These are phyloP conservation scores for Ennomos quercinarius DNA, from an alignment of 2,888 invertebrate species.

Conservation along the genomic window DNA sequence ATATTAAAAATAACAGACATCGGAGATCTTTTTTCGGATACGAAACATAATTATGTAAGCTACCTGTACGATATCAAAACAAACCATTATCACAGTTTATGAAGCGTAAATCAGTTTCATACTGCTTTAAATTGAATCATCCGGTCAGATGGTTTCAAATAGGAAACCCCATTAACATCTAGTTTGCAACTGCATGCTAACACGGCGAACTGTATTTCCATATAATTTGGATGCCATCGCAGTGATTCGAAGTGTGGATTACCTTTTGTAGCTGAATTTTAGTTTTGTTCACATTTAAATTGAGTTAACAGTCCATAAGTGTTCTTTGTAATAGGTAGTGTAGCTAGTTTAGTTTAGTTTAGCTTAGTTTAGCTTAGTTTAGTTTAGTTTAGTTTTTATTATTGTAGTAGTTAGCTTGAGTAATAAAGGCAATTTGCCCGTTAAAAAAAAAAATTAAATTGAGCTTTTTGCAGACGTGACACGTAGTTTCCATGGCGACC, in stretches of 20 bases:
- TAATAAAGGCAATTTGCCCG: no score
- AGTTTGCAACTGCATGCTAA: not conserved
- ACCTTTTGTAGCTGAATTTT: not conserved
- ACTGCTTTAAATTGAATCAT: slow-evolving; percentile 1
- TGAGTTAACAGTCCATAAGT: no score
- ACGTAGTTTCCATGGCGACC: no score
- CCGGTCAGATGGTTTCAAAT: not conserved
- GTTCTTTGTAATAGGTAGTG: no score
- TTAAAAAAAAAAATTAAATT: no score
- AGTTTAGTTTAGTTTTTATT: no score
- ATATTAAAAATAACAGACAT: no score
- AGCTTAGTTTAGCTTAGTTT: no score
- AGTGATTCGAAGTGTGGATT: not conserved
- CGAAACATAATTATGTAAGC: no score
- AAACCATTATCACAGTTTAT: slow-evolving; percentile 7
- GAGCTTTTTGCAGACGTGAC: no score
- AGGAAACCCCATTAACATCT: not conserved
- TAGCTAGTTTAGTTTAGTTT: no score
- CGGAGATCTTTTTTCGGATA: not conserved
- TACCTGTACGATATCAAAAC: not conserved
- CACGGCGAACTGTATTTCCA: not conserved
- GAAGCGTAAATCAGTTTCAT: not conserved
- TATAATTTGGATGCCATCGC: not conserved
- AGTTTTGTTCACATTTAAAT: not conserved
- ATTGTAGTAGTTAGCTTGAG: no score